Percentiles rank a stretch among this genome's conserved stretches.
Evolutionary conservation across 2,113 vertebrate species (phyloP).

Genomic region (Arothron firmamentum): DNA sequence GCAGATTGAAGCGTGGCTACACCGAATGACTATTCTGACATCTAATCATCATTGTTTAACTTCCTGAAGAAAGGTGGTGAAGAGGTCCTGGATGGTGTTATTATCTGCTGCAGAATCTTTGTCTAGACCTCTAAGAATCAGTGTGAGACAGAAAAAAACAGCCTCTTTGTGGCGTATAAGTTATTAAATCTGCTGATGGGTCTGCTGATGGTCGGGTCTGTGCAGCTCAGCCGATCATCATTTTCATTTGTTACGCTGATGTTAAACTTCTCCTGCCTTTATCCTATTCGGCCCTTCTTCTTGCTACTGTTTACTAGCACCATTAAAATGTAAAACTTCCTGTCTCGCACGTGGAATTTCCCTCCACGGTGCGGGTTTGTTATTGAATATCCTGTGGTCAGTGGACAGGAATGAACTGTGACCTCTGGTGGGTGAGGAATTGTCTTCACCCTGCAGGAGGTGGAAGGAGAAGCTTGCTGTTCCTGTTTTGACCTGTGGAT

Average conservation of each 20-base stretch:
- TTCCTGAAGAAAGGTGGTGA: constrained; percentile 22
- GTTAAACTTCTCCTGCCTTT: neutral
- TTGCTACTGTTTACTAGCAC: constrained; percentile 39
- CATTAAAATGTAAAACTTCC: constrained; percentile 53
- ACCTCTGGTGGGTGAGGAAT: constrained; percentile 68
- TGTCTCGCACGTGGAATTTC: neutral
- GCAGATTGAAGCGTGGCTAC: too few species aligned
- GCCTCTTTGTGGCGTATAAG: neutral
- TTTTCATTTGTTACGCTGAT: constrained; percentile 28
- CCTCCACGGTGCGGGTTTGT: neutral
- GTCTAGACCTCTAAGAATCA: constrained; percentile 13
- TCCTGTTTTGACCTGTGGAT: constrained; percentile 52
- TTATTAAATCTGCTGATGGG: too few species aligned
- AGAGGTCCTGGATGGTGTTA: constrained; percentile 52
- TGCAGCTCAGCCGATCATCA: constrained; percentile 34
- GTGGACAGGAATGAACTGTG: constrained; percentile 70
- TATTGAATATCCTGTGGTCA: constrained; percentile 63
- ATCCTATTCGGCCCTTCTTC: constrained; percentile 23
- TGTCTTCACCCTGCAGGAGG: constrained; percentile 46
- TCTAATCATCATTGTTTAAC: constrained; percentile 5
- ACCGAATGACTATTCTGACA: neutral
- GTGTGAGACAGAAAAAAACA: neutral
- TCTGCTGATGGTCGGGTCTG: constrained; percentile 10
- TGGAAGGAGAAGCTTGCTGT: constrained; percentile 40
- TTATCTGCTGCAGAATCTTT: constrained; percentile 44